Evolutionary conservation across 2,113 vertebrate species (phyloP), one percentile per base, ranked within the genome.

Genomic region (Regulus satrapa): DNA sequence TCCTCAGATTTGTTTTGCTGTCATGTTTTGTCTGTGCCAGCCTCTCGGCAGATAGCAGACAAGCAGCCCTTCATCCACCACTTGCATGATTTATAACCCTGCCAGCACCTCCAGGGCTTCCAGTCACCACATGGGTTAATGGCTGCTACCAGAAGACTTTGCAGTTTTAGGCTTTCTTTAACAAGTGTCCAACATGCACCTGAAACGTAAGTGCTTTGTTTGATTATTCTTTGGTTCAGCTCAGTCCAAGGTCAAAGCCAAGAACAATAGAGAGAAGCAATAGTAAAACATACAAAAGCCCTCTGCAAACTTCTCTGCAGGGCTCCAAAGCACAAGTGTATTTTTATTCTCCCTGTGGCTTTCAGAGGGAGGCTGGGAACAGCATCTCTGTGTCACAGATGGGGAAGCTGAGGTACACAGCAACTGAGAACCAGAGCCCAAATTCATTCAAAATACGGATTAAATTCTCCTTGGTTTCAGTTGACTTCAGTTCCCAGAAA

Each of bases 181-280:
- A 76, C 82, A 92, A 79, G 59, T 63, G 89, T 90, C 74, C 84
- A 79, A 77, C 67, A 85, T 41, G 75, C 63, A 80, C 90, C 90
- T 63, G 75, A 93, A 86, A 92, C 67, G 24, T 26, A 88, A 92
- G 75, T 73, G 43, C 75, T 95, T 93, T 58, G n/a, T 84, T 94
- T 83, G 74, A 79, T 79, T 88, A 43, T 83, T 52, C 56, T 55
- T 89, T 85, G 48, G 36, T 77, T 80, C 55, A 43, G 67, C 61
- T 92, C 59, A 46, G 67, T 46, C 81, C 93, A 96, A 96, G 95
- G 94, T 96, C 93, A 94, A 76, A 83, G 82, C 58, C 59, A 93
- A 93, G 93, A 95, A 82, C 67, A 91, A 93, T 29, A 85, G 17
- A 48, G 61, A n/a, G 49, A 52, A 89, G 63, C 63, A 82, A 74